These are phyloP conservation scores for Drosophila willistoni DNA, from an alignment of 1,140 invertebrate species.

Conservation along the genomic window DNA sequence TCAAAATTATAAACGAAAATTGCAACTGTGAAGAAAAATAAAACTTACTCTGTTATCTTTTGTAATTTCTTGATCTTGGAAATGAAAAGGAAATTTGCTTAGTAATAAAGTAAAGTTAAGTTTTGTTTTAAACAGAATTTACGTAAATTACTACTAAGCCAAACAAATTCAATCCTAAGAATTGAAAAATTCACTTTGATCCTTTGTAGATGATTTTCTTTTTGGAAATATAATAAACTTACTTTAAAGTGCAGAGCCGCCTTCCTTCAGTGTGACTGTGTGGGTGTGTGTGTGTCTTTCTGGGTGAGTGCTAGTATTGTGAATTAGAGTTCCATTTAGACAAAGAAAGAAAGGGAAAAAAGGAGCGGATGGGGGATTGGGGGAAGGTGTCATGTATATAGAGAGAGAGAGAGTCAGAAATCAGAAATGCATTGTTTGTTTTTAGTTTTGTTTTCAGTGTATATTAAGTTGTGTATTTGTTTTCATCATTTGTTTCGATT, in stretches of 20 bases:
- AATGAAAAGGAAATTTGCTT: too few species aligned
- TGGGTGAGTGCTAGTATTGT: background rate
- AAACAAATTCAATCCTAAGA: too few species aligned
- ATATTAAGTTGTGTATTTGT: conserved; percentile 82
- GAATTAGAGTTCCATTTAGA: background rate
- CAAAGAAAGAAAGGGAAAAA: conserved; percentile 20
- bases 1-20: too few species aligned
- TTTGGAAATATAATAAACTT: background rate
- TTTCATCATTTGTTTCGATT: conserved; percentile 64
- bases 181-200: too few species aligned
- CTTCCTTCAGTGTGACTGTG: background rate
- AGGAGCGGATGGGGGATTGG: background rate
- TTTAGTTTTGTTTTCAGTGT: conserved; percentile 76
- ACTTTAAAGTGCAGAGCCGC: background rate
- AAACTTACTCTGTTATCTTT: too few species aligned
- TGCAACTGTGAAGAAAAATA: too few species aligned
- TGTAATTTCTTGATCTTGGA: too few species aligned
- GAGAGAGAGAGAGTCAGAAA: conserved; percentile 27
- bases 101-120: too few species aligned
- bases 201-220: too few species aligned
- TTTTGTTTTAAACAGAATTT: too few species aligned
- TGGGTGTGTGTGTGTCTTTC: background rate
- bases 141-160: too few species aligned
- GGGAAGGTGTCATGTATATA: conserved; percentile 4
- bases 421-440: conserved; percentile 71